These are phyloP conservation scores for Epinephelus cyanopodus DNA, from an alignment of 2,113 vertebrate species.

Conservation along the genomic window DNA sequence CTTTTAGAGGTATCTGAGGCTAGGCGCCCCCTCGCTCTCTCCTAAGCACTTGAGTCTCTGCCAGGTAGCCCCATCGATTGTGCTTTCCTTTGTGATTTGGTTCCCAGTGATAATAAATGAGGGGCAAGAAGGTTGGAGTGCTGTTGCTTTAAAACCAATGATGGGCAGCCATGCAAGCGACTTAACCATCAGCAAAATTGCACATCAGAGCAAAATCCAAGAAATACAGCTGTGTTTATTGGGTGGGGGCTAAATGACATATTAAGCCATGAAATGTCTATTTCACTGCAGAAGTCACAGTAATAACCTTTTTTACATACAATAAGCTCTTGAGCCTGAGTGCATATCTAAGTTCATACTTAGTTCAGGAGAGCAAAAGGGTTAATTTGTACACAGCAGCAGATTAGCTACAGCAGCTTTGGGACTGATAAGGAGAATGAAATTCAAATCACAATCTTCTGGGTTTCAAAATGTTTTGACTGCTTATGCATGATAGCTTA, in stretches of 20 bases:
- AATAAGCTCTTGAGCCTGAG: not conserved
- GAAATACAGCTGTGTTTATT: constrained; percentile 23
- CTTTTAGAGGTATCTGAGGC: constrained; percentile 61
- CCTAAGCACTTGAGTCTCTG: constrained; percentile 66
- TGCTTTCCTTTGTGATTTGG: constrained; percentile 72
- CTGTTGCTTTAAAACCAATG: constrained; percentile 60
- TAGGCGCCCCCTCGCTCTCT: constrained; percentile 49
- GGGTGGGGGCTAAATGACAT: constrained; percentile 5
- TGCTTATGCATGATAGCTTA: constrained; percentile 4
- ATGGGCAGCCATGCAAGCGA: constrained; percentile 46
- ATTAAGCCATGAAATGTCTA: constrained; percentile 5
- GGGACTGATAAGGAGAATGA: constrained; percentile 36
- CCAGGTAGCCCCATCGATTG: constrained; percentile 76
- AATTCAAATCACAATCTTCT: constrained; percentile 26
- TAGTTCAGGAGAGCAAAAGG: constrained; percentile 13
- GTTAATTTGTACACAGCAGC: constrained; percentile 34
- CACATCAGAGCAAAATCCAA: constrained; percentile 31
- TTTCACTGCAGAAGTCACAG: constrained; percentile 11
- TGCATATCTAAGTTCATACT: constrained; percentile 14
- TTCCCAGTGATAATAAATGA: constrained; percentile 76
- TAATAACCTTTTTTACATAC: not conserved
- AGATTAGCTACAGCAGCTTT: constrained; percentile 26
- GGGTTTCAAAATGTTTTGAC: constrained; percentile 12
- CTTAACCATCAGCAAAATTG: constrained; percentile 36
- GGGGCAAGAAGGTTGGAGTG: constrained; percentile 44